Evolutionary conservation across 2,888 invertebrate genomes (phyloP), one percentile per base, ranked within the genome.

Genomic region (Bhutanitis thaidina): DNA sequence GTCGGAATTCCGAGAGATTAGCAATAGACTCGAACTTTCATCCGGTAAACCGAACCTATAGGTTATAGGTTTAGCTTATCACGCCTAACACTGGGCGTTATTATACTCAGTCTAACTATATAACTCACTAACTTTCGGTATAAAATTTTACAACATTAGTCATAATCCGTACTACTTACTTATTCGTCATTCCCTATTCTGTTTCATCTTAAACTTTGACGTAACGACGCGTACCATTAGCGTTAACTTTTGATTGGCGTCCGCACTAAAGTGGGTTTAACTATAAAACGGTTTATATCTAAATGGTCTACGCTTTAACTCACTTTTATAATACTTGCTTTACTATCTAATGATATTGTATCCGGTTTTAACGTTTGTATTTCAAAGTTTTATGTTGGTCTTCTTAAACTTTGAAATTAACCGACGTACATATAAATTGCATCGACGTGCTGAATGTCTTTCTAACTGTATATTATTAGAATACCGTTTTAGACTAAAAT

Each of bases 201-300:
- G 43, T 46, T 46, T 10, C 38, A 43, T 50, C 49, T 50, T 56
- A 54, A 57, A 59, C 44, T 49, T 53, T 36, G 50, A 47, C 29
- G 34, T 20, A 40, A 60, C 52, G 49, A 40, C 52, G 58, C 58
- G 53, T 56, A 53, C 69, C 69, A 73, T 74, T 69, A 73, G 69
- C 73, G 64, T 74, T 69, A 74, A 73, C 65, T 69, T 73, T 73
- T 71, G 71, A 73, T 71, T 65, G 71, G 59, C 57, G 53, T 52
- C 56, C 56, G 38, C 49, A 49, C 56, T 56, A 58, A 58, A 65
- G 64, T 64, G 65, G 60, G 58, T 67, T 59, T 54, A 57, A 65
- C 66, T 65, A 62, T 65, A 61, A 69, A 71, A 63, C 55, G 53
- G 57, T 73, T 71, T 68, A 68, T 67, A 64, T 59, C 62, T 56